phyloP scores from a whole-genome alignment of 2,888 invertebrate species.

The Drosophila lacicola region DNA sequence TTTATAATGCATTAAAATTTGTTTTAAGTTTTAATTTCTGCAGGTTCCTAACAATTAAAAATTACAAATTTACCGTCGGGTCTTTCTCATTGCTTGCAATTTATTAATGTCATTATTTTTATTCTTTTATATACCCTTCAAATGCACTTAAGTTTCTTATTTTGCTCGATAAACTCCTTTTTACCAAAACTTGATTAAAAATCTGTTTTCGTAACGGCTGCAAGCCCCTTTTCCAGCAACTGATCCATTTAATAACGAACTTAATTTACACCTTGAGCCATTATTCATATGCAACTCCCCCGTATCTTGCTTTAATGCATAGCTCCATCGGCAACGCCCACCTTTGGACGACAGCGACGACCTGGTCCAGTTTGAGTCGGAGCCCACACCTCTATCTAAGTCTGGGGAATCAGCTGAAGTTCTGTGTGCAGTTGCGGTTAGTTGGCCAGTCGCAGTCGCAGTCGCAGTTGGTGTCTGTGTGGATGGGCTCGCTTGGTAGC shows the following conservation, averaged over 20 bases:
- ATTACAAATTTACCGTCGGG: no score
- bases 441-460: slow-evolving; percentile 39
- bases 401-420: slow-evolving; percentile 10
- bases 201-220: background rate
- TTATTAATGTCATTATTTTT: no score
- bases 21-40: background rate
- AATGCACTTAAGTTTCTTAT: background rate
- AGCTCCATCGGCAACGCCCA: slow-evolving; percentile 30
- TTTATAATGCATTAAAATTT: background rate
- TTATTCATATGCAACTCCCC: slow-evolving; percentile 39
- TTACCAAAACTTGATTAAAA: background rate
- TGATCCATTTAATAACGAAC: slow-evolving; percentile 41
- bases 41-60: no score
- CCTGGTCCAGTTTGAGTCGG: slow-evolving; percentile 40
- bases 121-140: background rate
- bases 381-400: slow-evolving; percentile 27
- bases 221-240: slow-evolving; percentile 1
- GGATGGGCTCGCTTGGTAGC: slow-evolving; percentile 37
- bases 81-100: no score
- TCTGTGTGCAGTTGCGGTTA: slow-evolving; percentile 24
- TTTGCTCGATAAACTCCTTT: background rate
- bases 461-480: slow-evolving; percentile 8
- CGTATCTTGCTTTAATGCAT: slow-evolving; percentile 4
- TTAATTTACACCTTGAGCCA: slow-evolving; percentile 47
- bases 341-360: slow-evolving; percentile 21